Base-by-base conservation (phyloP, 2,113 vertebrate species). In the Uria lomvia region DNA sequence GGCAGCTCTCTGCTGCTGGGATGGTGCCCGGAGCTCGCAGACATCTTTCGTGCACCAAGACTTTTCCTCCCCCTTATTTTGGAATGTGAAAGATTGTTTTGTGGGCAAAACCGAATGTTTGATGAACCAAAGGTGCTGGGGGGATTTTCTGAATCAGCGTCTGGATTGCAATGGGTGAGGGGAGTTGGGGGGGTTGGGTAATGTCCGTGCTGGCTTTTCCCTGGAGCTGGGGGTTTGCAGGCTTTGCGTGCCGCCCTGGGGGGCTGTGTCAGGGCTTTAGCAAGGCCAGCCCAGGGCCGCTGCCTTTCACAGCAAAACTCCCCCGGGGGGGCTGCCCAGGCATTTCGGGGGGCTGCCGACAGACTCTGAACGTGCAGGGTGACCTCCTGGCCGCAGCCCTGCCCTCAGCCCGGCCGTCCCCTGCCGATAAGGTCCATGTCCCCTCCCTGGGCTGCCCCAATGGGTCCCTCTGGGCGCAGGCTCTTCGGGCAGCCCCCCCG, bases 391-490 rank as follows among this genome's bases (percentile, higher is more conserved):
- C 73, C 2, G 2, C 67, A 17, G 55, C 8, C 24, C 87, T 55
- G 6, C 58, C 62, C n/a, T 8, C 52, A 15, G 77, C 42, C 68
- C 42, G 4, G 2, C 34, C 17, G 82, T 4, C 26, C 73, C 62
- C 47, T 29, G 42, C 70, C 5, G 70, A 32, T 52, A 14, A 5
- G 53, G 52, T 8, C 49, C 40, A 0, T 4, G 47, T 34, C 60
- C 55, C 49, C 23, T 76, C 45, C 49, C 59, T 8, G 55, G 13
- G 17, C 12, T 3, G 18, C 22, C 42, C 17, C 1, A 2, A 6
- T 12, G 26, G 56, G 24, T 5, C 59, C 55, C 63, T 76, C 19
- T 0, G 2, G 24, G 36, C 1, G 0, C 38, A 34, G 52, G 27
- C 49, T 45, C 47, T 50, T 15, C 0, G 8, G 20, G 66, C 32